Evolutionary conservation across 2,888 invertebrate species (phyloP).

Genomic region (Drosophila bunnanda): DNA sequence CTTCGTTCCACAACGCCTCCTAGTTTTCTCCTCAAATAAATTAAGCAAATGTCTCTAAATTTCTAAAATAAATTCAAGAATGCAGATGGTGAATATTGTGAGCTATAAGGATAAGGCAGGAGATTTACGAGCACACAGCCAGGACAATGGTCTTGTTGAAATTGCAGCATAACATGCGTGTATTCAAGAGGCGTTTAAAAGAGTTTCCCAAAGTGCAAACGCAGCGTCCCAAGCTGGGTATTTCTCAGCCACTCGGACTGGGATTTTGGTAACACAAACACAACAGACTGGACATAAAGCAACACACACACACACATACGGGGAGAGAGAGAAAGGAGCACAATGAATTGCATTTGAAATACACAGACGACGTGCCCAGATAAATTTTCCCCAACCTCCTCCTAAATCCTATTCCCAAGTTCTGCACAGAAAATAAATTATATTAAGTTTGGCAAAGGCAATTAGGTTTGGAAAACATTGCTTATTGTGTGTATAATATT

Average conservation of each 20-base stretch:
- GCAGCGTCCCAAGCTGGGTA: constrained; percentile 60
- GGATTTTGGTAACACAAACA: constrained; percentile 68
- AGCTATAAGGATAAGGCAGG: background rate
- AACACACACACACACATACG: constrained; percentile 27
- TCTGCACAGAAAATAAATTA: constrained; percentile 6
- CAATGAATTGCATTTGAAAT: constrained; percentile 64
- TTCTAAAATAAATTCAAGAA: constrained; percentile 1
- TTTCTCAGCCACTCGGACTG: constrained; percentile 54
- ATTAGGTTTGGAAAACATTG: background rate
- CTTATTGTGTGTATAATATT: background rate
- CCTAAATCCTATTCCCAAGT: constrained; percentile 15
- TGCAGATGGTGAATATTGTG: constrained; percentile 14
- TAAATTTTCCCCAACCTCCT: constrained; percentile 53
- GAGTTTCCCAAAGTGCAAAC: constrained; percentile 67
- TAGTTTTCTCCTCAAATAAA: background rate
- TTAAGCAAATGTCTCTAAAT: constrained; percentile 11
- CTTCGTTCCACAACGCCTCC: too few relatives aligned
- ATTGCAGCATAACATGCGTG: constrained; percentile 33
- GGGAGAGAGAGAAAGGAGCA: constrained; percentile 8
- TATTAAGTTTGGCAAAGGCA: background rate
- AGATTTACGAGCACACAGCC: constrained; percentile 31
- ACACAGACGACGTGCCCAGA: constrained; percentile 62
- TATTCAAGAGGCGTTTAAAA: constrained; percentile 48
- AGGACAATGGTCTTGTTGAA: constrained; percentile 30
- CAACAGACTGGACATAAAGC: constrained; percentile 68